A percentile compares a stretch with the other conserved stretches of the same genome.
These are phyloP conservation scores for Lamprologus lemairii DNA, from an alignment of 2,113 vertebrate genomes.

Conservation along the genomic window DNA sequence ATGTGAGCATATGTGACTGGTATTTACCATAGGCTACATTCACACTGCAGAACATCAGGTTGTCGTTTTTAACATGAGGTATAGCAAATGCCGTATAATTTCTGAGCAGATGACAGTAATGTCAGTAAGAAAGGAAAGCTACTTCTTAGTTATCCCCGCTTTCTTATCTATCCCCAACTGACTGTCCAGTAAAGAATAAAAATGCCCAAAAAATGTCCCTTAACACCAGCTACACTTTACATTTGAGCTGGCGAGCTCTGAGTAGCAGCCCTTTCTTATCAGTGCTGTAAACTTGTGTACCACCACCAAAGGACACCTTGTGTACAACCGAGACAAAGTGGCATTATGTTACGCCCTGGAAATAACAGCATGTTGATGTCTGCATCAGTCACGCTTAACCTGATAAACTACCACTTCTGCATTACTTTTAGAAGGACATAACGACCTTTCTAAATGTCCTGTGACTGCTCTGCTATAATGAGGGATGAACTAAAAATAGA, in stretches of 20 bases:
- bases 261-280: background rate
- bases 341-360: background rate
- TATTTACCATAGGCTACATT: background rate
- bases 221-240: background rate
- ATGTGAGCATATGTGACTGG: constrained; percentile 2
- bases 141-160: background rate
- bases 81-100: background rate
- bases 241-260: background rate
- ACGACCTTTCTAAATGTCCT: background rate
- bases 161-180: background rate
- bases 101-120: background rate
- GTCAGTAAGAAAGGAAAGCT: background rate
- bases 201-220: background rate
- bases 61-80: background rate
- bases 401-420: background rate
- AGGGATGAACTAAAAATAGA: constrained; percentile 42
- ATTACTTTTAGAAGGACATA: background rate
- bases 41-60: background rate
- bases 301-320: background rate
- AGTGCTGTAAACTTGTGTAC: background rate
- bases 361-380: background rate
- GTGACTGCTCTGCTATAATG: constrained; percentile 10
- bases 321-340: background rate
- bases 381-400: constrained; percentile 20
- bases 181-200: background rate